Percentiles rank a stretch among this genome's conserved stretches.
Conservation (phyloP, 2,797 vertebrate species). For the Alectoris magna region DNA sequence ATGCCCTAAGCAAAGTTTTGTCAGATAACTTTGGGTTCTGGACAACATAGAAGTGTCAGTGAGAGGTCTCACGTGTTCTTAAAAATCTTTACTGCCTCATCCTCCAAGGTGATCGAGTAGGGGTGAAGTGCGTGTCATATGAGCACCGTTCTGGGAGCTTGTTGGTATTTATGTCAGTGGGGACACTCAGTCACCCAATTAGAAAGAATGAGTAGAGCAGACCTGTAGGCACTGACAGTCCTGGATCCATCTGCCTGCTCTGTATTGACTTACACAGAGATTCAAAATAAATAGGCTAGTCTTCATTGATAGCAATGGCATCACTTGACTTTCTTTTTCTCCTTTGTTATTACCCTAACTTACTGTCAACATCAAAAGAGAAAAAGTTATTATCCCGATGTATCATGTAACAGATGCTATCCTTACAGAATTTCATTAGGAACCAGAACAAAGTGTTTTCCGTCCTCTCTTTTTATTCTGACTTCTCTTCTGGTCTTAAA, state of each 20-base stretch:
- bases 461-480: background rate
- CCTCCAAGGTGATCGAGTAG: background rate
- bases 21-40: background rate
- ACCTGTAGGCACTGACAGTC: background rate
- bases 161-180: background rate
- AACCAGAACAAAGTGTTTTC: fast-evolving
- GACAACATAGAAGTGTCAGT: background rate
- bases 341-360: background rate
- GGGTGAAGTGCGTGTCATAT: background rate
- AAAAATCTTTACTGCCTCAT: background rate
- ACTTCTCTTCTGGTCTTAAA: background rate
- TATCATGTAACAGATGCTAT: background rate
- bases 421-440: background rate
- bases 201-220: background rate
- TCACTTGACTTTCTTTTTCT: background rate
- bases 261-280: background rate
- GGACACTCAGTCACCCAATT: fast-evolving
- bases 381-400: background rate
- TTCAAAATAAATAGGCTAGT: background rate
- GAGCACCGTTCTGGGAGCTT: background rate
- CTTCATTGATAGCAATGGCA: background rate
- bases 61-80: fast-evolving
- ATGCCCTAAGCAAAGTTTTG: background rate
- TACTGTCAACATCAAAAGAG: background rate
- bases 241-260: background rate